Conservation (phyloP, 2,797 vertebrate genomes). For the Sebastes itinus region DNA sequence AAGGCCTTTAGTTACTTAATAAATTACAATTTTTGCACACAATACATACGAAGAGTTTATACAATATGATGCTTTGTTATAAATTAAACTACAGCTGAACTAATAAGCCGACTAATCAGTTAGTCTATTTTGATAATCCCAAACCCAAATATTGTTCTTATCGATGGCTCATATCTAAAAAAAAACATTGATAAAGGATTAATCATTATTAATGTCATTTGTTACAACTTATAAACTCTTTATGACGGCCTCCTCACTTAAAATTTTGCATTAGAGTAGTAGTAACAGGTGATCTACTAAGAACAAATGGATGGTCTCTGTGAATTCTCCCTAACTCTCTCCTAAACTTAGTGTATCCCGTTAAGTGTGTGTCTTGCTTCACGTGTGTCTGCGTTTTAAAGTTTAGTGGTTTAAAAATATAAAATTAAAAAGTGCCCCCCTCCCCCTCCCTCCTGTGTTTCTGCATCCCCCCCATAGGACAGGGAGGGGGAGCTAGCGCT, state of each 20-base stretch:
- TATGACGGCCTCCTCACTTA: not conserved
- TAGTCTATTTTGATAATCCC: not conserved
- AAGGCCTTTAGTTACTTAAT: no score
- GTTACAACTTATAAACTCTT: not conserved
- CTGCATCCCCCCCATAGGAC: constrained; percentile 87
- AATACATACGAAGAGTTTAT: no score
- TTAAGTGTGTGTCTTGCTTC: constrained; percentile 57
- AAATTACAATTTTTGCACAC: no score
- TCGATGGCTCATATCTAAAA: not conserved
- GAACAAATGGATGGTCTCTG: not conserved
- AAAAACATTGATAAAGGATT: not conserved
- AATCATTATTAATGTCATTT: not conserved
- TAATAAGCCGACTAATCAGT: not conserved
- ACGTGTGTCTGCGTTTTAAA: constrained; percentile 50
- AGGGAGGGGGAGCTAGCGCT: constrained; percentile 98
- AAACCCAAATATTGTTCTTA: not conserved
- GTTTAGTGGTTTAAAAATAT: constrained; percentile 2
- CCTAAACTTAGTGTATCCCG: constrained; percentile 48
- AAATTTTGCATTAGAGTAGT: not conserved
- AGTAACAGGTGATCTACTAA: not conserved
- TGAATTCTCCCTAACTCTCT: not conserved
- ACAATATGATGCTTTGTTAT: no score
- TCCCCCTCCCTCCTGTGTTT: constrained; percentile 78
- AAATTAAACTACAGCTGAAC: not conserved
- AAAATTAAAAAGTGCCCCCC: constrained; percentile 44